Evolutionary conservation across 2,888 invertebrate genomes (phyloP).

Genomic region (Rotaria socialis): DNA sequence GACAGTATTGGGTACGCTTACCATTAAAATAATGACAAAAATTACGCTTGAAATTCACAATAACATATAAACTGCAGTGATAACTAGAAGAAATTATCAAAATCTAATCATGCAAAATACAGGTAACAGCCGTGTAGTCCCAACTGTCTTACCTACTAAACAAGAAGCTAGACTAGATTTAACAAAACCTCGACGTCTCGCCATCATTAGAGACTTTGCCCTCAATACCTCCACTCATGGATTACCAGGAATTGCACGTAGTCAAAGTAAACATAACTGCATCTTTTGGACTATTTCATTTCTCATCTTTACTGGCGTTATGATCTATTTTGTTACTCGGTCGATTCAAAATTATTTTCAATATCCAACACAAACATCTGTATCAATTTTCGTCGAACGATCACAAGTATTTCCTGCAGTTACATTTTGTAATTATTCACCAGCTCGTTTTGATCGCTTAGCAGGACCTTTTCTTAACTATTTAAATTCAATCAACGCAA

Average conservation of each 20-base stretch:
- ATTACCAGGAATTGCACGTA: constrained; percentile 29
- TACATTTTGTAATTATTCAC: constrained; percentile 38
- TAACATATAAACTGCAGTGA: too few relatives aligned
- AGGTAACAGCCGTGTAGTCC: too few relatives aligned
- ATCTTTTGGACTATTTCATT: constrained; percentile 36
- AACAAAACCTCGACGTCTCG: not conserved
- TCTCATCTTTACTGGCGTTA: not conserved
- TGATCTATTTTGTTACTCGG: constrained; percentile 7
- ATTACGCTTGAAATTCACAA: too few relatives aligned
- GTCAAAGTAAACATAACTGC: not conserved
- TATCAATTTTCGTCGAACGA: constrained; percentile 30
- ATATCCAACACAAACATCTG: constrained; percentile 26
- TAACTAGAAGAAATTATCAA: too few relatives aligned
- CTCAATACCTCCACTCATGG: constrained; percentile 39
- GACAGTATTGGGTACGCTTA: too few relatives aligned
- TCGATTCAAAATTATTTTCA: constrained; percentile 5
- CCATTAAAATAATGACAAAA: too few relatives aligned
- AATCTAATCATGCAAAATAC: too few relatives aligned
- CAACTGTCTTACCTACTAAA: too few relatives aligned
- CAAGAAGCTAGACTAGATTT: too few relatives aligned
- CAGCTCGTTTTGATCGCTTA: not conserved
- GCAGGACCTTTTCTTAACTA: not conserved
- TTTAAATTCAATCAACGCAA: not conserved
- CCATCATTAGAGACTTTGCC: not conserved
- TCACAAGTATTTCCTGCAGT: constrained; percentile 40